A percentile compares a stretch with the other conserved stretches of the same genome.
Conservation (phyloP, 1,140 invertebrate genomes). For the Macrostomum lignano region DNA sequence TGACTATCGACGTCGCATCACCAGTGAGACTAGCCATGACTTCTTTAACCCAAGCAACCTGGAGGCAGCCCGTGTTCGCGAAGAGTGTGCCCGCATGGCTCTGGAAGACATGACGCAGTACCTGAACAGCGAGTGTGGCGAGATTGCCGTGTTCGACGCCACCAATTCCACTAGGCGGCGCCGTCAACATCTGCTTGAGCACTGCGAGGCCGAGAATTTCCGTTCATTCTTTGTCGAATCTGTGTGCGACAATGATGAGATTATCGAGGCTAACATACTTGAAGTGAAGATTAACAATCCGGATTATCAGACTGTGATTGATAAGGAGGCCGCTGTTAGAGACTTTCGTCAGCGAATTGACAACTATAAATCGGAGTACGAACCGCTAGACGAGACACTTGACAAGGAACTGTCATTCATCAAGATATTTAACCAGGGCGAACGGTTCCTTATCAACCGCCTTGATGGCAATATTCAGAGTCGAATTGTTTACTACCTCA, state of each 20-base stretch:
- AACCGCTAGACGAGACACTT: conserved; percentile 52
- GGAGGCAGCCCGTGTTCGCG: too few species aligned
- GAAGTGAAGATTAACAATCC: conserved; percentile 96
- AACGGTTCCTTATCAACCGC: conserved; percentile 31
- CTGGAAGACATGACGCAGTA: conserved; percentile 65
- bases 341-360: conserved; percentile 79
- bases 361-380: conserved; percentile 71
- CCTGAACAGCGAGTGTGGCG: conserved; percentile 55
- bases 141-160: conserved; percentile 63
- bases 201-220: conserved; percentile 37
- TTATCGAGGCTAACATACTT: conserved; percentile 86
- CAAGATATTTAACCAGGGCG: conserved; percentile 78
- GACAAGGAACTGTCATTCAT: conserved; percentile 46
- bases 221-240: conserved; percentile 94
- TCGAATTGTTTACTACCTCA: conserved; percentile 91
- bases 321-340: conserved; percentile 41
- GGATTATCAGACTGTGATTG: conserved; percentile 52
- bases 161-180: conserved; percentile 81
- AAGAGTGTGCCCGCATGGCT: conserved; percentile 33
- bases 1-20: conserved; percentile 36
- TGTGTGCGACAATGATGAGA: conserved; percentile 73
- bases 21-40: conserved; percentile 55
- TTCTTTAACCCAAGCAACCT: conserved; percentile 75
- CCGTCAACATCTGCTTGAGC: conserved; percentile 35
- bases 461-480: conserved; percentile 17